phyloP scores from a whole-genome alignment of 2,888 invertebrate species.

The Noctua fimbriata region DNA sequence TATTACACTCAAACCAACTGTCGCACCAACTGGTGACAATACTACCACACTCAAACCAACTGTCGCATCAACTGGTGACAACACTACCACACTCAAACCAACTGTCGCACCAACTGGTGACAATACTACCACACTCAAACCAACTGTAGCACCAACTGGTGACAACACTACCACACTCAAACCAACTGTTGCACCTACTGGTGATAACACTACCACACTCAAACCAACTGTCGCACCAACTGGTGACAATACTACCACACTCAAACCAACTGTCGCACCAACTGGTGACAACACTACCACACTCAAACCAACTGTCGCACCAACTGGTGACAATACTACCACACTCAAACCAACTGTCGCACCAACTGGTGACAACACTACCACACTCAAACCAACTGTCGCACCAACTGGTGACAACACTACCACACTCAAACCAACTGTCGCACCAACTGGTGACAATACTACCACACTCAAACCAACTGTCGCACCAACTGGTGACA shows the following conservation, averaged over 20 bases:
- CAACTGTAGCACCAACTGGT: rapidly evolving
- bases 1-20: neutral
- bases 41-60: neutral
- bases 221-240: rapidly evolving
- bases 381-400: rapidly evolving
- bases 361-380: neutral
- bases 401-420: neutral
- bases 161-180: neutral
- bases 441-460: rapidly evolving
- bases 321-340: neutral
- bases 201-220: neutral
- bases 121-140: neutral
- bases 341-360: rapidly evolving
- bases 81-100: neutral
- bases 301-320: rapidly evolving
- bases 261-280: rapidly evolving
- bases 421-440: neutral
- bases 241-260: neutral
- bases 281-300: neutral
- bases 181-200: rapidly evolving
- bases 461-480: neutral
- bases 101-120: rapidly evolving
- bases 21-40: neutral
- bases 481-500: neutral
- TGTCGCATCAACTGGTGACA: neutral